A percentile compares a stretch with the other conserved stretches of the same genome.
Conservation (phyloP, 2,888 invertebrate species). For the Apantesis nais region DNA sequence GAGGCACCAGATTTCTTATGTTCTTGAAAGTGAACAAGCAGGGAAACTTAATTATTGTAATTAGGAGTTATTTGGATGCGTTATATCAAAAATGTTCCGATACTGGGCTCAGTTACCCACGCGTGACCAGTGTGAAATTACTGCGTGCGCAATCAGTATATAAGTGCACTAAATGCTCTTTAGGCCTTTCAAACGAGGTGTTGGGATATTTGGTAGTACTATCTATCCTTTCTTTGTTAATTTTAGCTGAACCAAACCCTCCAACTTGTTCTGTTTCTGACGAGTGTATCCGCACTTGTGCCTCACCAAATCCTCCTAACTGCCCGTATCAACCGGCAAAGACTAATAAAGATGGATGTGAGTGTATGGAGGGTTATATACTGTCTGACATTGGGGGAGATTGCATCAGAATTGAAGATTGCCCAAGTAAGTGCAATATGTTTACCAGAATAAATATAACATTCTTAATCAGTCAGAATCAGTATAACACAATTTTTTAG, state of each 20-base stretch:
- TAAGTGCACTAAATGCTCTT: background rate
- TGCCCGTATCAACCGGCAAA: conserved; percentile 31
- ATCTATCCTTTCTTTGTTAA: background rate
- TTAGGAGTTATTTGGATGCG: background rate
- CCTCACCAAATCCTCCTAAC: conserved; percentile 28
- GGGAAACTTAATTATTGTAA: background rate
- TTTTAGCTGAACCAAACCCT: background rate
- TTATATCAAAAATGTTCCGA: background rate
- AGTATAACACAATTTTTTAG: too few species aligned
- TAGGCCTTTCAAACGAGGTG: background rate
- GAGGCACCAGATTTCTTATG: too few species aligned
- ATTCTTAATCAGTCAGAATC: background rate
- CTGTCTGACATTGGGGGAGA: conserved; percentile 27
- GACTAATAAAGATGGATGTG: conserved; percentile 32
- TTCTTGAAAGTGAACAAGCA: too few species aligned
- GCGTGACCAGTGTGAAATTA: too few species aligned
- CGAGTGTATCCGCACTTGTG: conserved; percentile 35
- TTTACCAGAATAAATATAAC: background rate
- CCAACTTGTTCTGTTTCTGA: conserved; percentile 26
- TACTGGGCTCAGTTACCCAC: background rate
- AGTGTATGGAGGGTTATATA: conserved; percentile 35
- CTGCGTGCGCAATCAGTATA: too few species aligned
- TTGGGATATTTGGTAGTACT: background rate
- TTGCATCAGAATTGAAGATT: conserved; percentile 34
- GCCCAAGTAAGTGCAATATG: conserved; percentile 31